Conservation (phyloP, 2,888 invertebrate species). For the Capitulum mitella region DNA sequence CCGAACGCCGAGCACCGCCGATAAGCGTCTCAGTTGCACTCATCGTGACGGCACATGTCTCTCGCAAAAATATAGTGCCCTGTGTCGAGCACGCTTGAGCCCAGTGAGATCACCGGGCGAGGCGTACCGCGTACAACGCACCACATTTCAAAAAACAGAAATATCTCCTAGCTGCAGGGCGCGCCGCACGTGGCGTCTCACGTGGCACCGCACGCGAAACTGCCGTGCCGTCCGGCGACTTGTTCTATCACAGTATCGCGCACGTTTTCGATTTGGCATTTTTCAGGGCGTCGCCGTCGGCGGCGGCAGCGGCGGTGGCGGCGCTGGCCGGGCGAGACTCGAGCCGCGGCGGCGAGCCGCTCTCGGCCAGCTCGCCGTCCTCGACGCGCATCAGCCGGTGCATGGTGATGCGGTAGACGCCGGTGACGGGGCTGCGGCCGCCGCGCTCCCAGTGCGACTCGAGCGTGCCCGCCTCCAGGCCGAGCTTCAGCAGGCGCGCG, state of each 20-base stretch:
- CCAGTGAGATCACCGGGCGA: neutral
- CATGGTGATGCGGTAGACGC: constrained; percentile 62
- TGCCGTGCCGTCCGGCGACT: too few relatives aligned
- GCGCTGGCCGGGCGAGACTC: neutral
- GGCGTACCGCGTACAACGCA: neutral
- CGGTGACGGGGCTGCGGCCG: constrained; percentile 58
- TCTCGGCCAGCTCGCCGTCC: constrained; percentile 1
- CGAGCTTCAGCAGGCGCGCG: constrained; percentile 24
- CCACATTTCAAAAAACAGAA: neutral
- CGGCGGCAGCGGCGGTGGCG: neutral
- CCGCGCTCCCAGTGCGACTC: constrained; percentile 45
- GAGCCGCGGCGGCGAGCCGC: neutral
- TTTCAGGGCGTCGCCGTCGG: neutral
- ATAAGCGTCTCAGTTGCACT: too few relatives aligned
- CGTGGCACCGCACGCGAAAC: neutral
- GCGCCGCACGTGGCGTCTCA: neutral
- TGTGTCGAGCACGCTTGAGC: neutral
- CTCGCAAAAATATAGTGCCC: neutral
- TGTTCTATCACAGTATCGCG: neutral
- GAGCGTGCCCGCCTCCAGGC: constrained; percentile 11
- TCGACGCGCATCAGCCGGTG: constrained; percentile 43
- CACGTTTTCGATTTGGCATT: constrained; percentile 25
- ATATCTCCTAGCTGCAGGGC: neutral
- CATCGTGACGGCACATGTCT: too few relatives aligned
- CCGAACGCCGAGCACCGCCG: too few relatives aligned